Evolutionary conservation across 1,140 invertebrate species (phyloP), one percentile per base, ranked within the genome.

Genomic region (Drosophila baimaii): DNA sequence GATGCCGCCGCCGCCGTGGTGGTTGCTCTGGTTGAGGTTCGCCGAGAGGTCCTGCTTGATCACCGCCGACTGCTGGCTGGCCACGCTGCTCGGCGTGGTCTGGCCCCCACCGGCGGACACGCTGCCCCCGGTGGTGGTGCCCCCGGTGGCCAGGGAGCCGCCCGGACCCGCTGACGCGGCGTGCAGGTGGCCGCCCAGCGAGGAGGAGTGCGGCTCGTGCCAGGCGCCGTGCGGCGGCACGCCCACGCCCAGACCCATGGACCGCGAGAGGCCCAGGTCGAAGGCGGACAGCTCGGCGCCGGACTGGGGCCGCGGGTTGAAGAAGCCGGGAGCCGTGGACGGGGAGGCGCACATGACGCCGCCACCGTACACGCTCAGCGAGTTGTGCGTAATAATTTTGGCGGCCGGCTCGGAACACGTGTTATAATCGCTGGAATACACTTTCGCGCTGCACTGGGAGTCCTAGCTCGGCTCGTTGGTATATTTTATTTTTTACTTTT

Each of bases 241-340:
- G 66, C 95, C 95, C 77, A 94, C 95, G 70, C 95, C 95, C 92
- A 96, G 92, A 82, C 95, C 94, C 95, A 96, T 95, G 81, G 93
- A 93, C 76, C 94, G 93, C 79, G 94, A 93, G 88, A 95, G 94
- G 73, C 94, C 94, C 91, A 94, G 93, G 92, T 94, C 94, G 92
- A 94, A 92, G 73, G 90, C 82, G 68, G 90, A 90, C 54, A 92
- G 66, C 72, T 92, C 91, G 59, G 93, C 93, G 62, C 90, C 84
- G 49, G 90, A 82, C 43, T 92, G 91, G 17, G 90, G 81, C n/a
- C 91, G 84, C 47, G 90, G 91, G 66, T 92, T 92, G 75, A 92
- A 92, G 81, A 92, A 92, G 62, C 90, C 91, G 69, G 91, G 86
- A 81, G 91, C 91, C 31, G 91, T 91, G 88, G 91, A 92, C 88